A percentile compares a stretch with the other conserved stretches of the same genome.
Conservation (phyloP, 2,888 invertebrate species). For the Lycaena phlaeas region DNA sequence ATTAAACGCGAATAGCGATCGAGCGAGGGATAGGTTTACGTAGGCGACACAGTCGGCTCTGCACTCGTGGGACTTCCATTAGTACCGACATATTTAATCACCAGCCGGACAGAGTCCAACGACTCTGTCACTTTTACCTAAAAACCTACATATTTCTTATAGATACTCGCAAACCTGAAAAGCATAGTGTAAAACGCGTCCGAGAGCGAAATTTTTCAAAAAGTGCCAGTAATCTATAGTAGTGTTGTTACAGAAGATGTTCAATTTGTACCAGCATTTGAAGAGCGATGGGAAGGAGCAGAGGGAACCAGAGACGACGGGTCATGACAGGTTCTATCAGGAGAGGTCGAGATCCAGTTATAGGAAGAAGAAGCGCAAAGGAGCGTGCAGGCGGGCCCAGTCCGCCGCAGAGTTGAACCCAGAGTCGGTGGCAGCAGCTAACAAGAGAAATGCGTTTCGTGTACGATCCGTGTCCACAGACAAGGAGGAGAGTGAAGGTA, state of each 20-base stretch:
- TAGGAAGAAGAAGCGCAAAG: constrained; percentile 68
- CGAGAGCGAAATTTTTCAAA: no score
- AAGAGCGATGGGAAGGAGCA: constrained; percentile 71
- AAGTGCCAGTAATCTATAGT: constrained; percentile 8
- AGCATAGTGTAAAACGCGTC: constrained; percentile 9
- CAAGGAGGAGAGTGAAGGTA: constrained; percentile 70
- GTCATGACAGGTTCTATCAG: constrained; percentile 86
- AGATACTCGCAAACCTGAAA: background rate
- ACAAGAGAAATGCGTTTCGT: constrained; percentile 74
- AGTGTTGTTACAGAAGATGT: constrained; percentile 68
- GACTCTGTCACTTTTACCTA: constrained; percentile 22
- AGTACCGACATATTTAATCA: constrained; percentile 49
- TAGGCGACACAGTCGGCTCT: constrained; percentile 32
- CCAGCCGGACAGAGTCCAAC: constrained; percentile 30
- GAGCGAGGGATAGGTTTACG: constrained; percentile 15
- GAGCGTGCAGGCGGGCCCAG: constrained; percentile 77
- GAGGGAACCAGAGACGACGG: constrained; percentile 77
- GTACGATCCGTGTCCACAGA: constrained; percentile 78
- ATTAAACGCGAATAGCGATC: background rate
- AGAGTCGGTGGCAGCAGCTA: constrained; percentile 75
- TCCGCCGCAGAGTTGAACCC: constrained; percentile 79
- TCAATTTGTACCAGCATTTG: constrained; percentile 82
- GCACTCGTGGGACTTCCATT: constrained; percentile 56
- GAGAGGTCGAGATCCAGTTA: constrained; percentile 71
- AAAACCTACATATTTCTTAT: background rate